Percentiles rank a stretch among this genome's conserved stretches.
Evolutionary conservation across 2,113 vertebrate genomes (phyloP).

Genomic region (Tricholaema leucomelas): DNA sequence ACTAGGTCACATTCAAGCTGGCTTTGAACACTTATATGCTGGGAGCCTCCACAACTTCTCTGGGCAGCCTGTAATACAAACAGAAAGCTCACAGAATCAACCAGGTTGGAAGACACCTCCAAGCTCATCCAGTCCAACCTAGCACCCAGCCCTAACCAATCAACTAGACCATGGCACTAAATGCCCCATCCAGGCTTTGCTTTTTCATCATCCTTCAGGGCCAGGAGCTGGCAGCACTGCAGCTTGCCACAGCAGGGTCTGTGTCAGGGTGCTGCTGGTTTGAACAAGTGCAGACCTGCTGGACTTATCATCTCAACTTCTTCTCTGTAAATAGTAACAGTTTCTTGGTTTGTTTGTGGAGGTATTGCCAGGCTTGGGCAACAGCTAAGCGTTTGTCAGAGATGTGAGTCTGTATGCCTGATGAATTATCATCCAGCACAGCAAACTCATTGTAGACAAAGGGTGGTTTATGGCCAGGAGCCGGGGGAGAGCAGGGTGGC

Average conservation of each 20-base stretch:
- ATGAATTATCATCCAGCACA: constrained; percentile 1
- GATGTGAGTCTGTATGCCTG: not conserved
- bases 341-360: constrained; percentile 59
- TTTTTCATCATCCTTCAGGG: not conserved
- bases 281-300: constrained; percentile 75
- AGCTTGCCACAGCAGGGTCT: not conserved
- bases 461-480: not conserved
- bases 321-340: constrained; percentile 76
- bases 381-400: not conserved
- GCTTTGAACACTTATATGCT: too few relatives aligned
- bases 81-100: too few relatives aligned
- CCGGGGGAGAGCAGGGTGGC: not conserved
- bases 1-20: too few relatives aligned
- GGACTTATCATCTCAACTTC: constrained; percentile 24
- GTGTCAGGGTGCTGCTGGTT: not conserved
- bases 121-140: too few relatives aligned
- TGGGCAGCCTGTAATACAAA: too few relatives aligned
- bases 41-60: too few relatives aligned
- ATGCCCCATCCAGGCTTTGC: too few relatives aligned
- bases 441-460: constrained; percentile 40
- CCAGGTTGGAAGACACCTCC: too few relatives aligned
- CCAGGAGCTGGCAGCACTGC: not conserved
- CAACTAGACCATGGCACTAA: too few relatives aligned
- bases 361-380: constrained; percentile 1
- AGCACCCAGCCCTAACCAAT: too few relatives aligned